Percentiles rank a stretch among this genome's conserved stretches.
Conservation (phyloP, 2,113 vertebrate species). For the Epinephelus fuscoguttatus region DNA sequence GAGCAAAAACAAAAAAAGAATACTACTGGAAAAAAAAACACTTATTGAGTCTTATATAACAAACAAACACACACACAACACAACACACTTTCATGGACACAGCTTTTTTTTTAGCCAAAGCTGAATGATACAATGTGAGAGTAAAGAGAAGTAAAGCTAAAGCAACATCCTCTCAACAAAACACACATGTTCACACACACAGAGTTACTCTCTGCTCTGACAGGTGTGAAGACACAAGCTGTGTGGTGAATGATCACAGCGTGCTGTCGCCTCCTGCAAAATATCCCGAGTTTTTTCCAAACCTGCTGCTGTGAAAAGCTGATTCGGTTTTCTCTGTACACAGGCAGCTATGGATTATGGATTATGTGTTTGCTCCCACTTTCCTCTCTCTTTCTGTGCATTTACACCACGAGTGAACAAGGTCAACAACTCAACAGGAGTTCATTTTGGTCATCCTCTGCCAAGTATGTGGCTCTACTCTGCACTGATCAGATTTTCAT, state of each 20-base stretch:
- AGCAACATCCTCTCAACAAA: slow-evolving; percentile 10
- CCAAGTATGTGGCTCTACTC: background rate
- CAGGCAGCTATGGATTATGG: slow-evolving; percentile 67
- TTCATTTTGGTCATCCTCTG: slow-evolving; percentile 20
- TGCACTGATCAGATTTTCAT: background rate
- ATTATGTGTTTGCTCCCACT: slow-evolving; percentile 52
- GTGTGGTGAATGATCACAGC: background rate
- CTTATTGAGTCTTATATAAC: background rate
- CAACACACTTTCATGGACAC: background rate
- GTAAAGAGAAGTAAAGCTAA: slow-evolving; percentile 2
- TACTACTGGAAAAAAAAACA: background rate
- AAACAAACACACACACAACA: background rate
- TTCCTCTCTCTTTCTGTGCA: slow-evolving; percentile 28
- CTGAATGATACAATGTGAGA: background rate
- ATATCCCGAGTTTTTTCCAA: slow-evolving; percentile 23
- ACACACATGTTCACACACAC: background rate
- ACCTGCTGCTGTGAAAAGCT: slow-evolving; percentile 46
- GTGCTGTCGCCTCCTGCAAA: slow-evolving; percentile 19
- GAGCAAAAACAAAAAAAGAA: background rate
- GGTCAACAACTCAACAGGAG: slow-evolving; percentile 44
- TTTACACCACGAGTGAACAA: slow-evolving; percentile 15
- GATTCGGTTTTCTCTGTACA: slow-evolving; percentile 37
- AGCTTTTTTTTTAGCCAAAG: background rate
- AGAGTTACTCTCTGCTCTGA: slow-evolving; percentile 6
- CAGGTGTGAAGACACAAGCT: slow-evolving; percentile 13